Percentiles rank a stretch among this genome's conserved stretches.
Evolutionary conservation across 1,140 invertebrate species (phyloP).

Genomic region (Drosophila lacteicornis): DNA sequence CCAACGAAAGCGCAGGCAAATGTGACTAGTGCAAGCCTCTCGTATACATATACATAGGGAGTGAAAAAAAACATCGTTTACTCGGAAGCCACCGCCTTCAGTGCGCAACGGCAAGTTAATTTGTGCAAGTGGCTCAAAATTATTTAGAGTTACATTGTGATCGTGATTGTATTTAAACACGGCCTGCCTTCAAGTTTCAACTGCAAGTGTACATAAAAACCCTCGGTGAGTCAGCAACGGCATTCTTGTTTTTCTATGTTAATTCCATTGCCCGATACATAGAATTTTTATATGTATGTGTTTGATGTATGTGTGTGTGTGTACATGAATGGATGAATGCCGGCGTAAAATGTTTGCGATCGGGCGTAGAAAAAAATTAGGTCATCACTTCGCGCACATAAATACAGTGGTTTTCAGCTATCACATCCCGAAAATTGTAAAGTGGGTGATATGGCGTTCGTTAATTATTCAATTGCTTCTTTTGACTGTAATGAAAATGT

Average conservation of each 20-base stretch:
- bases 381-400: constrained; percentile 6
- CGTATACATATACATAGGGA: neutral
- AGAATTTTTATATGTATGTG: neutral
- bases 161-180: neutral
- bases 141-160: neutral
- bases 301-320: neutral
- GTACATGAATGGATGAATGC: neutral
- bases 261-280: constrained; percentile 3
- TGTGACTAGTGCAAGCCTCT: constrained; percentile 12
- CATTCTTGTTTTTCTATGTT: constrained; percentile 15
- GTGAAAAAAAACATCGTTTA: neutral
- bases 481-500: neutral
- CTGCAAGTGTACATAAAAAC: constrained; percentile 17
- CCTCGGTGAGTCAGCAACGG: constrained; percentile 33
- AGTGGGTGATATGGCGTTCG: neutral
- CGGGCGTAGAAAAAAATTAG: constrained; percentile 19
- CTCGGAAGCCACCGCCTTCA: constrained; percentile 27
- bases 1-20: neutral
- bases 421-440: neutral
- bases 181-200: neutral
- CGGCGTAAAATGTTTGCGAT: constrained; percentile 15
- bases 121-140: constrained; percentile 18
- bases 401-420: neutral
- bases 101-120: constrained; percentile 55
- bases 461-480: constrained; percentile 1